Conservation (phyloP, 1,140 invertebrate species). For the Bradynema listronoti region DNA sequence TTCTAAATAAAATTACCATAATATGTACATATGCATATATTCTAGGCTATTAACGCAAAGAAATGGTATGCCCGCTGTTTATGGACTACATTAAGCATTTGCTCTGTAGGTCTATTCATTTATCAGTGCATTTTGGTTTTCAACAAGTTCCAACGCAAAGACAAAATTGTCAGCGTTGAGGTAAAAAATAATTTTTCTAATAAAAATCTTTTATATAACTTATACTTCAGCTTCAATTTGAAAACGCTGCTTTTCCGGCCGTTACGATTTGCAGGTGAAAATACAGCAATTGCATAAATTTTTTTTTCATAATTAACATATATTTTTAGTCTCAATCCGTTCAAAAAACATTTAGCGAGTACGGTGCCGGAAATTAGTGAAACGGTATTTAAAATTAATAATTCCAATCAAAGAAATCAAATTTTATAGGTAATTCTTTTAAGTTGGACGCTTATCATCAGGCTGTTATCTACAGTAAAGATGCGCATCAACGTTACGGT, state of each 20-base stretch:
- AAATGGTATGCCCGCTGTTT: conserved; percentile 35
- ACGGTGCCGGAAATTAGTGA: conserved; percentile 53
- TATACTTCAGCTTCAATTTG: conserved; percentile 54
- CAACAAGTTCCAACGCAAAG: conserved; percentile 42
- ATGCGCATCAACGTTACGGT: conserved; percentile 5
- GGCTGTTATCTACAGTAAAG: conserved; percentile 35
- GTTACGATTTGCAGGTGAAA: conserved; percentile 46
- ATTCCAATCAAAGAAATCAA: conserved; percentile 13
- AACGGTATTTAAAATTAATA: neutral
- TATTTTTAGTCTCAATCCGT: conserved; percentile 41
- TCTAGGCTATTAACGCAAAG: conserved; percentile 31
- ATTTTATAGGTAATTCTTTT: conserved; percentile 9
- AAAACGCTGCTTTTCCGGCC: conserved; percentile 49
- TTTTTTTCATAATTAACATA: conserved; percentile 16
- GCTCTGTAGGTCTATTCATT: conserved; percentile 31
- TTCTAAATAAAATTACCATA: conserved; percentile 1
- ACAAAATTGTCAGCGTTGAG: conserved; percentile 56
- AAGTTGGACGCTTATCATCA: conserved; percentile 53
- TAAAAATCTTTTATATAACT: too few species aligned
- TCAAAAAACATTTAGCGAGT: conserved; percentile 49
- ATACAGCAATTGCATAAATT: conserved; percentile 8
- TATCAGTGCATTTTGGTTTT: conserved; percentile 33
- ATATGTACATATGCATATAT: conserved; percentile 10
- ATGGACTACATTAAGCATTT: conserved; percentile 31
- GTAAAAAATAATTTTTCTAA: conserved; percentile 15